Evolutionary conservation across 2,797 vertebrate species (phyloP), one percentile per base, ranked within the genome.

Genomic region (Pantherophis alleghaniensis): DNA sequence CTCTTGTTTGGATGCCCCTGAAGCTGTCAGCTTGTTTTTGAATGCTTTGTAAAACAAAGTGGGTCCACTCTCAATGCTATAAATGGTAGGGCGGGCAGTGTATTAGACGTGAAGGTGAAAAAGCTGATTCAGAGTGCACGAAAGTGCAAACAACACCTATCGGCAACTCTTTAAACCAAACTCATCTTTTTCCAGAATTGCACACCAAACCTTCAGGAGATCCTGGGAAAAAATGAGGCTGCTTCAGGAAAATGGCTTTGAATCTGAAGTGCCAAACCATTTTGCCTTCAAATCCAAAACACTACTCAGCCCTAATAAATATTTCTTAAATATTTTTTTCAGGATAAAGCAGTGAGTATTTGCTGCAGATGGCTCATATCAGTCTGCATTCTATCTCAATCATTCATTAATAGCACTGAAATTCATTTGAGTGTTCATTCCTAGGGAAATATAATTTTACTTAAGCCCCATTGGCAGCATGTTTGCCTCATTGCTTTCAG

Each of bases 1-100:
- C 79, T 83, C 86, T 61, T 91, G 32, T 89, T 66, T 74, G 3
- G 5, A 56, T 94, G 93, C 51, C 88, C 94, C 89, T 28, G 87
- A 90, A 92, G 89, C 37, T 93, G 7, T 32, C 83, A 32, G 86
- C 93, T 90, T 47, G 89, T 90, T 92, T 93, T 89, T 79, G 37
- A 47, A 14, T 90, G 51, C 28, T 90, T 91, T 0, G 0, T 91
- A 42, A 93, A 94, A 1, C 94, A n/a, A 93, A 93, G 0, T 0
- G 20, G 47, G 37, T 0, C 0, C 91, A 86, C 91, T 92, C 93
- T 86, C 88, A 22, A 1, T 24, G 37, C 57, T 53, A 24, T 4
- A 91, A 51, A n/a, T 32, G 56, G n/a, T 59, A 83, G 37, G 20
- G 47, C 74, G 74, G 20, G 37, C 20, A 83, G 74, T 47, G 37